Evolutionary conservation across 2,888 invertebrate species (phyloP).

Genomic region (Eubasilissa splendida): DNA sequence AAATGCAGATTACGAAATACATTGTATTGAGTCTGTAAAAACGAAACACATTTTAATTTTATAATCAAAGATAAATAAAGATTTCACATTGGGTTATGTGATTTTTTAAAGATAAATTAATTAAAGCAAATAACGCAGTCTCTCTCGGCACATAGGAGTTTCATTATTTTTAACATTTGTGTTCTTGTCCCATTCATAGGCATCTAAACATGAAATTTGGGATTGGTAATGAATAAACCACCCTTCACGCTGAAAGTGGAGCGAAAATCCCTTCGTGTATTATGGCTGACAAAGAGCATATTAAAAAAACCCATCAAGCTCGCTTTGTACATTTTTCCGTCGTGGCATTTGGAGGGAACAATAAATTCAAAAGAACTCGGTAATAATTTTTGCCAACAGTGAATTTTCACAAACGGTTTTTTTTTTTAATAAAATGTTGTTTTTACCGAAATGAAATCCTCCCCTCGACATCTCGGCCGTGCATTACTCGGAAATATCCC

Average conservation of each 20-base stretch:
- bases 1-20: no score
- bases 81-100: no score
- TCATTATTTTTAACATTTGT: not conserved
- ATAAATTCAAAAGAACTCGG: constrained; percentile 22
- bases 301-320: not conserved
- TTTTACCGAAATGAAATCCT: constrained; percentile 27
- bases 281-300: constrained; percentile 9
- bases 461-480: constrained; percentile 9
- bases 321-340: constrained; percentile 5
- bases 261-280: no score
- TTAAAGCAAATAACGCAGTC: no score
- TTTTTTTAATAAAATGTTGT: constrained; percentile 33
- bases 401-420: constrained; percentile 12
- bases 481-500: constrained; percentile 2
- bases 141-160: no score
- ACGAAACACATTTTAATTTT: no score
- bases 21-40: no score
- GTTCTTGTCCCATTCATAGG: constrained; percentile 2
- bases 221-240: not conserved
- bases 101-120: no score
- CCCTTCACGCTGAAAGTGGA: not conserved
- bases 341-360: constrained; percentile 23
- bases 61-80: no score
- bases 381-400: constrained; percentile 22
- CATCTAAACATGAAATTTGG: not conserved